Evolutionary conservation across 2,888 invertebrate species (phyloP), one percentile per base, ranked within the genome.

Genomic region (Polymixis flavicincta): DNA sequence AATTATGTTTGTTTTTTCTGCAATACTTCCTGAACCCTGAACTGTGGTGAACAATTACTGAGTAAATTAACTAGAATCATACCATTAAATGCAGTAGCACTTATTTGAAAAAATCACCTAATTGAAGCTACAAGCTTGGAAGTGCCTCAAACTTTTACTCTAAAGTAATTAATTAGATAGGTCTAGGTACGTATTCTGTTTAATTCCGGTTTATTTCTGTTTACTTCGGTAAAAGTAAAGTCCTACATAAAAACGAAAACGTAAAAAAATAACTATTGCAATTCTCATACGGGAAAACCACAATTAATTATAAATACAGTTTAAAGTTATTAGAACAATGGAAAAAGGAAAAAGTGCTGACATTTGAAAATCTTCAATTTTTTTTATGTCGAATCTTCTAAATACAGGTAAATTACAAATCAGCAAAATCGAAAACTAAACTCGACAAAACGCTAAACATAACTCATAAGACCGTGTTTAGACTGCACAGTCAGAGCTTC

Each of bases 401-500:
- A 32, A 11, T 59, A 9, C 19, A 59, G 13, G 42, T 28, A 22
- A 69, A 78, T 45, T 3, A 69, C 17, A 52, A 54, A 71, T 69
- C 25, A 65, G 65, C 63, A 61, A 74, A 73, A 78, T 79, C 74
- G 66, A 74, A 76, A 76, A 19, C 50, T 32, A 61, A 64, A 54
- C 48, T 76, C 71, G 59, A 83, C 81, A 73, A 84, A 76, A 67
- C 76, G 83, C 81, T 80, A 84, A 78, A 87, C 86, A 86, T 83
- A 86, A 89, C 86, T 90, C 89, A 89, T 92, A 92, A 91, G 91
- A 90, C 45, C n/a, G 11, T 82, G 82, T 79, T 82, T 68, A 66
- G 32, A 71, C 75, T 55, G 28, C 91, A 83, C 32, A 90, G 91
- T 91, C 91, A 86, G 87, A 84, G 79, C 78, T 82, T 81, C 82